Conservation (phyloP, 2,113 vertebrate species). For the Apeltes quadracus region DNA sequence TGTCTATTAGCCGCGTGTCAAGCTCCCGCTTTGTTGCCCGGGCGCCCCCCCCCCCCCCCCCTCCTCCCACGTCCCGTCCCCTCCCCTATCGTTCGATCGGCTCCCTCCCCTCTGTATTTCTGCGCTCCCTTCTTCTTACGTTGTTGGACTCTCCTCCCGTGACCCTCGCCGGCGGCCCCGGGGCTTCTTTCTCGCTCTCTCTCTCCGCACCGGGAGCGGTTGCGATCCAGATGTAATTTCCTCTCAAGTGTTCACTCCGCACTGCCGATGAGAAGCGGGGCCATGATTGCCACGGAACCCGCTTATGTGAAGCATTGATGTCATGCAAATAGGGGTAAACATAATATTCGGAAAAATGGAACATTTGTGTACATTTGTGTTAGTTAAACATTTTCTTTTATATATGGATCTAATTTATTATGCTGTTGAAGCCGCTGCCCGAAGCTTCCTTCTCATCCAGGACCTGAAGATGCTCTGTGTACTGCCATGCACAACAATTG, state of each 20-base stretch:
- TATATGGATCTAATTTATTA: not conserved
- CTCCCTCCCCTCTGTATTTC: slow-evolving; percentile 36
- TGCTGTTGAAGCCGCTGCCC: too few relatives aligned
- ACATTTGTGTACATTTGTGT: slow-evolving; percentile 13
- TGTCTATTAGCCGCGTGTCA: slow-evolving; percentile 98
- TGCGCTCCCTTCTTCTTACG: slow-evolving; percentile 17
- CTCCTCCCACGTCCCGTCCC: slow-evolving; percentile 32
- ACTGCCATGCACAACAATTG: too few relatives aligned
- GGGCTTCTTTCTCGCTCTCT: slow-evolving; percentile 8
- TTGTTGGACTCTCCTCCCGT: slow-evolving; percentile 21
- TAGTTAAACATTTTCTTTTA: not conserved
- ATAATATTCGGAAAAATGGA: too few relatives aligned
- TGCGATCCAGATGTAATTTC: slow-evolving; percentile 39
- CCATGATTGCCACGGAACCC: slow-evolving; percentile 29
- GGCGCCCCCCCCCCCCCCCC: slow-evolving; percentile 57
- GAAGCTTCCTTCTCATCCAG: too few relatives aligned
- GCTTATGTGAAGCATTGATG: slow-evolving; percentile 6
- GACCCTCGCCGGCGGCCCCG: slow-evolving; percentile 19
- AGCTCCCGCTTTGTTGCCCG: slow-evolving; percentile 80
- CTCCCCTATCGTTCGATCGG: slow-evolving; percentile 41
- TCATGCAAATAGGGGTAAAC: slow-evolving; percentile 3
- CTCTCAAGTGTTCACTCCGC: slow-evolving; percentile 29
- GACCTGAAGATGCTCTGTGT: too few relatives aligned
- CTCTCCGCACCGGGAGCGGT: slow-evolving; percentile 8
- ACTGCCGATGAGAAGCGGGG: slow-evolving; percentile 19